Evolutionary conservation across 2,113 vertebrate species (phyloP), one percentile per base, ranked within the genome.

Genomic region (Neogobius melanostomus): DNA sequence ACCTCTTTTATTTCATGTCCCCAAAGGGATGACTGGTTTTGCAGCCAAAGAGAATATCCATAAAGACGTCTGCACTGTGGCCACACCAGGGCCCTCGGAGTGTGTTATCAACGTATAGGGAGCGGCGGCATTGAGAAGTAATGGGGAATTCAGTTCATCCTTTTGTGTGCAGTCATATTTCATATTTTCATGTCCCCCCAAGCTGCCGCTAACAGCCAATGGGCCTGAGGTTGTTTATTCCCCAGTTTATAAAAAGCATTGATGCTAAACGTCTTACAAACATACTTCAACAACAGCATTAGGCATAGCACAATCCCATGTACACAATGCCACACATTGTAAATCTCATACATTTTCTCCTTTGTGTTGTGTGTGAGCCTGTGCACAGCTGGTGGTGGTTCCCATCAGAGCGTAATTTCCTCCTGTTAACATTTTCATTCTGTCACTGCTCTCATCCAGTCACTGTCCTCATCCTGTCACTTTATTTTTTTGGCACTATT

Each of bases 351-450:
- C 8, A 64, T 43, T 71, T 64, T 46, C 52, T 14, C 0, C 15
- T 69, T 51, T 52, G 16, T 61, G 47, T 67, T 76, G 77, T 71
- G 69, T 59, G 57, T 66, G 48, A 43, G 48, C 43, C 12, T 76
- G 63, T 45, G 71, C 83, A 76, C 79, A 83, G 85, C 79, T 79
- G 76, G 72, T 65, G 71, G 16, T 53, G 52, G 56, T 65, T n/a
- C 72, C 67, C 64, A 82, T 80, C 74, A 72, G 57, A 76, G 61
- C 43, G 36, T 28, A 52, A 49, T 60, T 48, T 76, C 79, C 50
- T n/a, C 69, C 21, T n/a, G 28, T 3, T 36, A 36, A 0, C 28
- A 36, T 36, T 36, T 36, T 54, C 53, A 54, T 54, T 4, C 11
- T 71, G 6, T 8, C 42, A 52, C 16, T 44, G 0, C 17, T 21